Conservation (phyloP, 2,797 vertebrate species). For the Rhadinocentrus ornatus region DNA sequence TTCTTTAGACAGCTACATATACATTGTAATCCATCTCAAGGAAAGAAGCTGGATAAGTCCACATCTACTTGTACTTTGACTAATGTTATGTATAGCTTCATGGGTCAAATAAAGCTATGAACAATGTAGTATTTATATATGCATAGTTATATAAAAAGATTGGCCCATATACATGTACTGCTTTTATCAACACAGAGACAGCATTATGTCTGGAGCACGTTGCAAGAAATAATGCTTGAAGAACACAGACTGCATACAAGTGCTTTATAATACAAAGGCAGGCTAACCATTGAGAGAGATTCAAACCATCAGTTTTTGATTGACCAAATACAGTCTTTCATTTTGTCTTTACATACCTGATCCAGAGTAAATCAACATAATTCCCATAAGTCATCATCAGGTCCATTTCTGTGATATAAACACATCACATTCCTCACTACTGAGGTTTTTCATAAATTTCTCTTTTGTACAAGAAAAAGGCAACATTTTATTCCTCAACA, state of each 20-base stretch:
- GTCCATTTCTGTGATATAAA: slow-evolving; percentile 97
- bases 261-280: slow-evolving; percentile 94
- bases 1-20: slow-evolving; percentile 96
- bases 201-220: slow-evolving; percentile 90
- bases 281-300: slow-evolving; percentile 90
- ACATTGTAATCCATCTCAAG: slow-evolving; percentile 93
- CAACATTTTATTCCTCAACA: slow-evolving; percentile 92
- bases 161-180: slow-evolving; percentile 97
- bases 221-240: slow-evolving; percentile 91
- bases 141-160: slow-evolving; percentile 98
- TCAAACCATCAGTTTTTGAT: slow-evolving; percentile 89
- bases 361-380: slow-evolving; percentile 97
- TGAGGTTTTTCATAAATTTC: slow-evolving; percentile 97
- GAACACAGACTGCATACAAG: slow-evolving; percentile 93
- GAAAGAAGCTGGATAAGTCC: slow-evolving; percentile 94
- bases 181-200: slow-evolving; percentile 95
- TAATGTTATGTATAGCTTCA: slow-evolving; percentile 93
- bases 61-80: slow-evolving; percentile 91
- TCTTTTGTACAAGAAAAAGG: slow-evolving; percentile 99
- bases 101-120: slow-evolving; percentile 99
- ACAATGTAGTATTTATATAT: slow-evolving; percentile 99
- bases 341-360: slow-evolving; percentile 97
- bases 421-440: slow-evolving; percentile 95
- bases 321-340: slow-evolving; percentile 88
- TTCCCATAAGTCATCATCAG: slow-evolving; percentile 92